Base-by-base conservation (phyloP, 2,888 invertebrate species). In the Amphipoea lucens region DNA sequence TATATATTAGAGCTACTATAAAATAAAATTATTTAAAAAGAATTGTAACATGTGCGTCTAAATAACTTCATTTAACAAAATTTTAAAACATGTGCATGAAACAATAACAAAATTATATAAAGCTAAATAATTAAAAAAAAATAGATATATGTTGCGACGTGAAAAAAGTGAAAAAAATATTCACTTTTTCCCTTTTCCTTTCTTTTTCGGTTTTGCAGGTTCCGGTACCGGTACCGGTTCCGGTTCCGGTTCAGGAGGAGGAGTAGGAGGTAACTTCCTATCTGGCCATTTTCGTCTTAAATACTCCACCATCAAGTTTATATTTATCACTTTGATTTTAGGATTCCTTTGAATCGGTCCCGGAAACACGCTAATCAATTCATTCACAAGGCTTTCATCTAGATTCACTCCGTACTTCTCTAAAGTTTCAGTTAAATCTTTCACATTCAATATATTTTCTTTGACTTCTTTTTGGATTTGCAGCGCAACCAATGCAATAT, bases 231-330 rank as follows among this genome's bases (percentile, higher is more conserved):
- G 45, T 51, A 5, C 11, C 4, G 29, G n/a, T 72, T 67, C 90
- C 0, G 87, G 90, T 84, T 91, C 92, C 0, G 90, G 90, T 85
- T 94, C 94, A 0, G 94, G 94, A 0, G 92, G 93, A 11, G 95
- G 94, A 17, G 94, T 94, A 0, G 92, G 92, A 0, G 94, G 95
- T 62, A 95, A 82, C 70, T 92, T 88, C 36, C 92, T 92, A 5
- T 95, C 94, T 4, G 96, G 95, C 95, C 95, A 96, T 88, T 94
- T 94, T 54, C 94, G 90, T 71, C 88, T 90, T n/a, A 94, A 88
- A 82, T 91, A 96, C 14, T 95, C 95, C 1, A 89, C 92, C 63
- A 95, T 45, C n/a, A 81, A 65, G 6, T 62, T 82, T 3, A 95
- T 72, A 88, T 93, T 90, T 54, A 96, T 88, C 4, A 88, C 88